Evolutionary conservation across 2,888 invertebrate species (phyloP).

Genomic region (Eutolmus rufibarbis): DNA sequence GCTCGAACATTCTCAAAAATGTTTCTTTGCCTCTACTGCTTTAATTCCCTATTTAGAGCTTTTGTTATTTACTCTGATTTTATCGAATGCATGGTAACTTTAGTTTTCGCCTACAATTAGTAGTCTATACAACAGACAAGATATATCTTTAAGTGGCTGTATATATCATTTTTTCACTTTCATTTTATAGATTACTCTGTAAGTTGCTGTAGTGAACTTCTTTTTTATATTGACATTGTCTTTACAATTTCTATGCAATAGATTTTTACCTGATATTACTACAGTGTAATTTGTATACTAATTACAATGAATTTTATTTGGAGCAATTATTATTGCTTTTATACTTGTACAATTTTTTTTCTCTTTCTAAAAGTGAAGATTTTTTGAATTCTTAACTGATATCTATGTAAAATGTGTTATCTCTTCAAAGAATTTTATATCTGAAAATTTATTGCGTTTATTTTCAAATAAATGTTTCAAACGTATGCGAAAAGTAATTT

Average conservation of each 20-base stretch:
- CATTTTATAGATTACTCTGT: neutral
- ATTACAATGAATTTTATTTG: neutral
- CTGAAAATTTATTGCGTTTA: slow-evolving; percentile 7
- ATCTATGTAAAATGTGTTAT: slow-evolving; percentile 13
- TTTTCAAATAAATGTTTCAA: slow-evolving; percentile 22
- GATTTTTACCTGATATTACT: slow-evolving; percentile 4
- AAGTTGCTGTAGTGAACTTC: neutral
- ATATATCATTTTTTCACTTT: neutral
- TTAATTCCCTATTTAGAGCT: neutral
- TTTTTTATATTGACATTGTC: neutral
- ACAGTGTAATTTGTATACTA: neutral
- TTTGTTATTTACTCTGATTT: neutral
- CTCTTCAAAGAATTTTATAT: slow-evolving; percentile 5
- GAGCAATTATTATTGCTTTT: slow-evolving; percentile 4
- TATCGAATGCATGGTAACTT: neutral
- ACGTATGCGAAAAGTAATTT: neutral
- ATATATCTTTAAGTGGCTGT: neutral
- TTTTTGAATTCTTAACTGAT: neutral
- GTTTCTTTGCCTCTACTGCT: neutral
- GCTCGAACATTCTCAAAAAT: slow-evolving; percentile 1
- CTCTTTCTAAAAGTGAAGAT: neutral
- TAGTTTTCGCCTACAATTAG: neutral
- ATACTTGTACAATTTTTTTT: neutral
- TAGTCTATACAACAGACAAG: neutral
- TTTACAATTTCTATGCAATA: neutral